A percentile compares a stretch with the other conserved stretches of the same genome.
Evolutionary conservation across 1,140 invertebrate species (phyloP).

Genomic region (Drosophila lacteicornis): DNA sequence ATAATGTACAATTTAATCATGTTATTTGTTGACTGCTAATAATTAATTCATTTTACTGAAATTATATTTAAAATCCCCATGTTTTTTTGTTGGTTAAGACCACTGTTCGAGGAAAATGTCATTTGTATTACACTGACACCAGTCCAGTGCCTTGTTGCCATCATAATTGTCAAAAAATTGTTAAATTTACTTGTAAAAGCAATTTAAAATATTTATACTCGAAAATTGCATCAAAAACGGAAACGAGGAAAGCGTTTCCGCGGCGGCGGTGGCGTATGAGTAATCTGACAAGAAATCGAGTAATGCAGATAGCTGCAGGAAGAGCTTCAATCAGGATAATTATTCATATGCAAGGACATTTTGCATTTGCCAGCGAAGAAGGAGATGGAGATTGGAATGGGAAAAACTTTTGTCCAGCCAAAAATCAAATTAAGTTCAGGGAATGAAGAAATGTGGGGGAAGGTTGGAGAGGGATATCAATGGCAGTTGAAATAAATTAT

Average conservation of each 20-base stretch:
- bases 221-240: constrained; percentile 51
- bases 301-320: constrained; percentile 26
- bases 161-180: constrained; percentile 44
- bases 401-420: no score
- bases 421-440: no score
- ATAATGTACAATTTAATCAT: neutral
- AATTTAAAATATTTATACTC: constrained; percentile 71
- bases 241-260: constrained; percentile 13
- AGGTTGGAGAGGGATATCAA: no score
- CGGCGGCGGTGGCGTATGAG: constrained; percentile 47
- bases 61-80: no score
- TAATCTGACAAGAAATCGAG: constrained; percentile 58
- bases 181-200: constrained; percentile 60
- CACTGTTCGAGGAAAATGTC: constrained; percentile 13
- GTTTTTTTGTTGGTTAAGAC: neutral
- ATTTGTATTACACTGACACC: constrained; percentile 8
- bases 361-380: constrained; percentile 24
- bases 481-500: no score
- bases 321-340: constrained; percentile 54
- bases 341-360: constrained; percentile 59
- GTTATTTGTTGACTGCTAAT: no score
- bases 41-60: no score
- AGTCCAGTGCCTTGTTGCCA: constrained; percentile 6
- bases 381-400: no score
- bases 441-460: no score